Conservation (phyloP, 2,888 invertebrate species). For the Caradrina clavipalpis region DNA sequence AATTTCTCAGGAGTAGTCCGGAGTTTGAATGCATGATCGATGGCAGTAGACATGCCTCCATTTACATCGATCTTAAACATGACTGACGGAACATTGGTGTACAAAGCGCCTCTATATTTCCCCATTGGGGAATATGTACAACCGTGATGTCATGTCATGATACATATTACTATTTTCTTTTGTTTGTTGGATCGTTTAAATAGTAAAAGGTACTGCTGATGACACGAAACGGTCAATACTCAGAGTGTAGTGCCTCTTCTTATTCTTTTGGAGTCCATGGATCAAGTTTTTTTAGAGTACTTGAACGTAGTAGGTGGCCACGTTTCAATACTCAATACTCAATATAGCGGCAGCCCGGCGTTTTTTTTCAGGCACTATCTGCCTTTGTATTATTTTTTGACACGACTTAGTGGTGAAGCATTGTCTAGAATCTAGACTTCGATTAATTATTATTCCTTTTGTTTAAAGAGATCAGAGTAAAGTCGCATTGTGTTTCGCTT, state of each 20-base stretch:
- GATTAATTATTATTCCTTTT: neutral
- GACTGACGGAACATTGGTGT: too few relatives aligned
- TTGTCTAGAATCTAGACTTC: too few relatives aligned
- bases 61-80: neutral
- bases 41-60: too few relatives aligned
- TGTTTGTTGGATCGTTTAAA: neutral
- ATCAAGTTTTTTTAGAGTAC: too few relatives aligned
- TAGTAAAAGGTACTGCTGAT: neutral
- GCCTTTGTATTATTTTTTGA: neutral
- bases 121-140: neutral
- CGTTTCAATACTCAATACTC: too few relatives aligned
- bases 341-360: too few relatives aligned
- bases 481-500: neutral
- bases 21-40: too few relatives aligned
- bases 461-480: neutral
- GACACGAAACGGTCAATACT: neutral
- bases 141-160: neutral
- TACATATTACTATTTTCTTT: too few relatives aligned
- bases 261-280: too few relatives aligned
- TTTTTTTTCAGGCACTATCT: neutral
- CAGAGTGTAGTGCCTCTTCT: neutral
- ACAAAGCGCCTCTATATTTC: too few relatives aligned
- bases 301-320: too few relatives aligned
- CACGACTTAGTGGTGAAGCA: neutral
- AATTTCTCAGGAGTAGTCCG: neutral